Base-by-base conservation (phyloP, 2,888 invertebrate genomes). In the Ellobium chinense region DNA sequence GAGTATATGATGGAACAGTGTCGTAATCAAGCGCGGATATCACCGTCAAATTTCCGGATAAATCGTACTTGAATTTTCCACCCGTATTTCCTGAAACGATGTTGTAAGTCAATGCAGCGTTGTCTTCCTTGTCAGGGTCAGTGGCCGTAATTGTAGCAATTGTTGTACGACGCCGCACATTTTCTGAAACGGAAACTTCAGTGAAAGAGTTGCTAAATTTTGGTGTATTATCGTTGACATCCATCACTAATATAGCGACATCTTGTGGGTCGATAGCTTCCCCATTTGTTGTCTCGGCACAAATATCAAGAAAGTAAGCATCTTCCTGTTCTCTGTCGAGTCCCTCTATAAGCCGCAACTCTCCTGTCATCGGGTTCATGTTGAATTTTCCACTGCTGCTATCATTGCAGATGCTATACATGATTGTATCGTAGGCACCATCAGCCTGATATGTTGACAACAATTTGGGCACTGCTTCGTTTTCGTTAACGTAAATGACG, bases 111-210 rank as follows among this genome's bases (percentile, higher is more conserved):
- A 90, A 54, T 0, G 34, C 9, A 24, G 80, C 66, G 34, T 80
- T 80, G 7, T 78, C 79, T 12, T 85, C 86, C 75, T 86, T 85
- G 75, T 90, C 90, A 7, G 70, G 82, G 73, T 90, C 90, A 14
- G 82, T 83, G 7, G 88, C 87, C 2, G 87, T 84, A 1, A 89
- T 81, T 18, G 84, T n/a, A 1, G 9, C n/a, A 9, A 74, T 2
- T 14, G 27, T 2, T 1, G n/a, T n/a, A 1, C 39, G 80, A 31
- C 24, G 2, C 7, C 14, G 5, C 1, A 24, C 0, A 3, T 21
- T 27, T 31, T 80, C 76, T 29, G 68, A 58, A 27, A 75, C 18
- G 14, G 12, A 34, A 31, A 74, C 21, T 27, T 46, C 24, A 27
- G 31, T 34, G 36, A 46, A 76, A 1, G 75, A 54, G 27, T 31